Conservation (phyloP, 2,888 invertebrate genomes). For the Mimas tiliae region DNA sequence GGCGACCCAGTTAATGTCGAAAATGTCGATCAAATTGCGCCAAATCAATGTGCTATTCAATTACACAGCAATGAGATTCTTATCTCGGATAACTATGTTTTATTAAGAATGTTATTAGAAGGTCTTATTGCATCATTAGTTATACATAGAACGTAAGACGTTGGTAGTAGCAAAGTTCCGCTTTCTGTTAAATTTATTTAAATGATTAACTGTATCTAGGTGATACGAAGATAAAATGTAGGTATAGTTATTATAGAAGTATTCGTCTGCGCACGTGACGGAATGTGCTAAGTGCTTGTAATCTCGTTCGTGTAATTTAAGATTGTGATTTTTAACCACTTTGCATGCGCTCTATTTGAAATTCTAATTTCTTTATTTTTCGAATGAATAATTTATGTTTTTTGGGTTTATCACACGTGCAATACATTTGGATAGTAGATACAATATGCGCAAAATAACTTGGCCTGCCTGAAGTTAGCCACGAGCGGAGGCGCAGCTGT, state of each 20-base stretch:
- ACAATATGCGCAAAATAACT: too few relatives aligned
- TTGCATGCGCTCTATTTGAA: slow-evolving; percentile 17
- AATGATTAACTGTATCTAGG: slow-evolving; percentile 34
- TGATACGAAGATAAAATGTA: slow-evolving; percentile 30
- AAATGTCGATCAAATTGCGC: slow-evolving; percentile 41
- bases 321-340: slow-evolving; percentile 14
- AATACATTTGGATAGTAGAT: background rate
- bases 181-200: slow-evolving; percentile 42
- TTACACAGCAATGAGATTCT: slow-evolving; percentile 17
- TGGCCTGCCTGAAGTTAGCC: too few relatives aligned
- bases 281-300: slow-evolving; percentile 37
- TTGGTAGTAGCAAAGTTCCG: slow-evolving; percentile 39
- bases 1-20: slow-evolving; percentile 37
- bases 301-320: slow-evolving; percentile 35
- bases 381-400: slow-evolving; percentile 2
- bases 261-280: slow-evolving; percentile 33
- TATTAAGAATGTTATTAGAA: slow-evolving; percentile 40
- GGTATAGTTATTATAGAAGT: slow-evolving; percentile 29
- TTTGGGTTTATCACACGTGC: background rate
- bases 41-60: slow-evolving; percentile 26
- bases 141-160: slow-evolving; percentile 40
- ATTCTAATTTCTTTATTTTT: slow-evolving; percentile 17
- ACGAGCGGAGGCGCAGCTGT: too few relatives aligned
- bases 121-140: slow-evolving; percentile 48
- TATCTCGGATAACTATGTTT: slow-evolving; percentile 9